Evolutionary conservation across 2,113 vertebrate genomes (phyloP).

Genomic region (Gadus macrocephalus): DNA sequence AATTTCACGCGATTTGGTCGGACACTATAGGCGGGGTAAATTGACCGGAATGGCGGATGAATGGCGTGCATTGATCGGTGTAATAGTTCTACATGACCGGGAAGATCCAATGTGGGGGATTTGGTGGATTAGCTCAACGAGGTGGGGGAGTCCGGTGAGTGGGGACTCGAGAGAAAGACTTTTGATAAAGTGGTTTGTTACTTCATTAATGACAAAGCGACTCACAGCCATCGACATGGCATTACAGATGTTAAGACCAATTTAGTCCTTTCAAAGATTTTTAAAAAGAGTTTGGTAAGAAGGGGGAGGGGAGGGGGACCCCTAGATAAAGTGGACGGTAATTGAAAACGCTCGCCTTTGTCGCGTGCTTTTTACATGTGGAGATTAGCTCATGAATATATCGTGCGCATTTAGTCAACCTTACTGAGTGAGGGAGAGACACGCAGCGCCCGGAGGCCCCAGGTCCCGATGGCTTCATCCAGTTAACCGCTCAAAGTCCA

Average conservation of each 20-base stretch:
- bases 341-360: slow-evolving; percentile 72
- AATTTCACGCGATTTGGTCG: slow-evolving; percentile 85
- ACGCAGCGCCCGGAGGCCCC: slow-evolving; percentile 45
- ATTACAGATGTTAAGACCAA: slow-evolving; percentile 77
- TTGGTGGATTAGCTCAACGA: slow-evolving; percentile 56
- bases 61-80: slow-evolving; percentile 80
- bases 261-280: slow-evolving; percentile 69
- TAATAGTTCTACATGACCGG: slow-evolving; percentile 67
- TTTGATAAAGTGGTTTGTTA: slow-evolving; percentile 82
- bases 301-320: not conserved
- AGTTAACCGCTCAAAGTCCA: not conserved
- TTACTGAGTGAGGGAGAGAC: slow-evolving; percentile 52
- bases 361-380: slow-evolving; percentile 60
- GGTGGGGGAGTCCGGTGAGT: slow-evolving; percentile 5
- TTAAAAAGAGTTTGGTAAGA: slow-evolving; percentile 70
- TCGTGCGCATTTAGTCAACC: slow-evolving; percentile 72
- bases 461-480: too few relatives aligned
- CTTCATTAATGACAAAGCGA: slow-evolving; percentile 80
- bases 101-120: slow-evolving; percentile 56
- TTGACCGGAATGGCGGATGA: slow-evolving; percentile 68
- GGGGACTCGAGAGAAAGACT: slow-evolving; percentile 59
- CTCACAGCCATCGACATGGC: slow-evolving; percentile 64
- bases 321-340: slow-evolving; percentile 66
- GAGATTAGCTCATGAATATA: slow-evolving; percentile 74
- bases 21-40: slow-evolving; percentile 80